A percentile compares a stretch with the other conserved stretches of the same genome.
Evolutionary conservation across 2,888 invertebrate species (phyloP).

Genomic region (Mesoligia furuncula): DNA sequence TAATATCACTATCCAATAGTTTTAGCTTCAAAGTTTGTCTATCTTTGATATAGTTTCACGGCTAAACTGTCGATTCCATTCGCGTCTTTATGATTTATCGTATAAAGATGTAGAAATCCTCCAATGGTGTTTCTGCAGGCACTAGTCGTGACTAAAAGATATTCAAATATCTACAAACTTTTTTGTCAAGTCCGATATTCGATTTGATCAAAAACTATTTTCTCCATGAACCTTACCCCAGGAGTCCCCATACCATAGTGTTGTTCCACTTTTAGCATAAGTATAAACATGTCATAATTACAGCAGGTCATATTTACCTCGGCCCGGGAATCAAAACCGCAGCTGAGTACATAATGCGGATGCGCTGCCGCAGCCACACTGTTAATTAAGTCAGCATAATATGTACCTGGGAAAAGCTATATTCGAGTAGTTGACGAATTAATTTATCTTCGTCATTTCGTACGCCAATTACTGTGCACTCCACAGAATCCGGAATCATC

Average conservation of each 20-base stretch:
- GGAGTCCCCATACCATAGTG: neutral
- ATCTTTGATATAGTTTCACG: neutral
- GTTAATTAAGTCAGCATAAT: conserved; percentile 46
- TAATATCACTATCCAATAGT: neutral
- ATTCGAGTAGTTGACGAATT: neutral
- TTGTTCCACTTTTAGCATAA: neutral
- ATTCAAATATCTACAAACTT: neutral
- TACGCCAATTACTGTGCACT: neutral
- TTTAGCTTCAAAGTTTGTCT: neutral
- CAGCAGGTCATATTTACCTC: conserved; percentile 39
- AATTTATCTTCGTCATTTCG: neutral
- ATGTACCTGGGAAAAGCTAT: neutral
- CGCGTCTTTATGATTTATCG: neutral
- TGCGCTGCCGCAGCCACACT: conserved; percentile 12
- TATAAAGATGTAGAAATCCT: neutral
- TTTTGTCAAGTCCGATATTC: too few species aligned
- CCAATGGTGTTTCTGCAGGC: neutral
- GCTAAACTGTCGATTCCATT: neutral
- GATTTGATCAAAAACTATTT: neutral
- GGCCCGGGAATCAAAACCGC: conserved; percentile 41
- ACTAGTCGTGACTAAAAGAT: neutral
- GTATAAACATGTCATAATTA: conserved; percentile 31
- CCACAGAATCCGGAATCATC: neutral
- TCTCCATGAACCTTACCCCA: neutral
- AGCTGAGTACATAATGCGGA: conserved; percentile 21